A percentile compares a stretch with the other conserved stretches of the same genome.
These are phyloP conservation scores for Pseudomyrmex flavicornis DNA, from an alignment of 1,140 invertebrate genomes.

Conservation along the genomic window DNA sequence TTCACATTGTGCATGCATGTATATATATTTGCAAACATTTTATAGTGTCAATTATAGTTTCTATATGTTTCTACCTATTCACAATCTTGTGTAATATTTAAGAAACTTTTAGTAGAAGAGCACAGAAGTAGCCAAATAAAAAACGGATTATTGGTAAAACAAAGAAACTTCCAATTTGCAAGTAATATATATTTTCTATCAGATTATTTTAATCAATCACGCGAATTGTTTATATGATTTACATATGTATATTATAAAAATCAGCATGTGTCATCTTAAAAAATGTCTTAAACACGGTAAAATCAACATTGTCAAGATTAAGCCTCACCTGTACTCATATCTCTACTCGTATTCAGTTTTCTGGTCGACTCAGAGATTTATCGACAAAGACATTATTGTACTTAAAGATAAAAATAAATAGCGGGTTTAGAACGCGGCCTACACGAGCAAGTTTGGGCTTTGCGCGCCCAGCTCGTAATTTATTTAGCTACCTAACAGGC, in stretches of 20 bases:
- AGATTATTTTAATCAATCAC: neutral
- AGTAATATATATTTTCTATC: neutral
- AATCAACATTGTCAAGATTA: constrained; percentile 80
- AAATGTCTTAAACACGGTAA: constrained; percentile 61
- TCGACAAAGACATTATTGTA: constrained; percentile 60
- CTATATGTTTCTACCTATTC: neutral
- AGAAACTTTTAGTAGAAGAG: neutral
- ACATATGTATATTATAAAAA: neutral
- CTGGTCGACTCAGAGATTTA: constrained; percentile 77
- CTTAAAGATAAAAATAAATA: constrained; percentile 64
- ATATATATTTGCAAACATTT: constrained; percentile 21
- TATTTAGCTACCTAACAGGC: constrained; percentile 71
- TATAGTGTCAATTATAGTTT: constrained; percentile 7
- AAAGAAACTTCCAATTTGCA: neutral
- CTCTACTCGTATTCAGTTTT: constrained; percentile 81
- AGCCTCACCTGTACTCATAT: constrained; percentile 83
- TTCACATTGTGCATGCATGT: constrained; percentile 17
- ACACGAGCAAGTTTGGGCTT: constrained; percentile 82
- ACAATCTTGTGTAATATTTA: neutral
- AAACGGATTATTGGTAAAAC: constrained; percentile 4
- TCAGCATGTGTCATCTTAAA: constrained; percentile 31
- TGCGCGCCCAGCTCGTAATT: constrained; percentile 84
- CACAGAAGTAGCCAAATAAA: constrained; percentile 2
- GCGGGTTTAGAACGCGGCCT: constrained; percentile 85
- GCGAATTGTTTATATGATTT: constrained; percentile 13